Conservation (phyloP, 2,888 invertebrate species). For the Leptogaster cylindrica region DNA sequence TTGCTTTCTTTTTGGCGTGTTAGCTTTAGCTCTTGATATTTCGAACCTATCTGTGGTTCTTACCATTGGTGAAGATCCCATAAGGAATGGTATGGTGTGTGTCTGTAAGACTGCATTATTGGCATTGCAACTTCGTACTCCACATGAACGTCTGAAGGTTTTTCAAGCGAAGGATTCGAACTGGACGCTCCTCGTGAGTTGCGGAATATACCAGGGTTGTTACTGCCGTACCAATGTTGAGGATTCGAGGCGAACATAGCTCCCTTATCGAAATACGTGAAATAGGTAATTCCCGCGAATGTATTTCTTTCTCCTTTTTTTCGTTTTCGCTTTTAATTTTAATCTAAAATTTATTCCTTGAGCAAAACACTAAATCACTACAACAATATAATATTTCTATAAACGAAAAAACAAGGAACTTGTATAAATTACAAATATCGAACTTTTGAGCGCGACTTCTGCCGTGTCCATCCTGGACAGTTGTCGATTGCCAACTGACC, state of each 20-base stretch:
- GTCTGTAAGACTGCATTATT: conserved; percentile 59
- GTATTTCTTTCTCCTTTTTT: too few species aligned
- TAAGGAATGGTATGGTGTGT: conserved; percentile 62
- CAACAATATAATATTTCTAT: not conserved
- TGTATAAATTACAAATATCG: not conserved
- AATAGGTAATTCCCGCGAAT: too few species aligned
- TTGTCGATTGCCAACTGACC: conserved; percentile 41
- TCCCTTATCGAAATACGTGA: too few species aligned
- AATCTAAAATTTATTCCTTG: not conserved
- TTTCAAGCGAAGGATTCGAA: conserved; percentile 58
- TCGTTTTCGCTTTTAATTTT: too few species aligned
- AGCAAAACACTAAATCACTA: not conserved
- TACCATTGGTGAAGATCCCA: conserved; percentile 63
- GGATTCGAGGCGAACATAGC: conserved; percentile 58
- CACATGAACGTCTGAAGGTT: conserved; percentile 56
- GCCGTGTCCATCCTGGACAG: conserved; percentile 38
- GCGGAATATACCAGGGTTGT: conserved; percentile 40
- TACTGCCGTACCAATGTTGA: conserved; percentile 58
- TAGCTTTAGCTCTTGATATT: too few species aligned
- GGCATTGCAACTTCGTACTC: conserved; percentile 62
- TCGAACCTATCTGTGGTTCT: conserved; percentile 42
- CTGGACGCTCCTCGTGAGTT: conserved; percentile 51
- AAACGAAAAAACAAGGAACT: conserved; percentile 6
- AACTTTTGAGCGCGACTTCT: not conserved
- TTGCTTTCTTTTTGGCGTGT: too few species aligned